These are phyloP conservation scores for Cataglyphis livida DNA, from an alignment of 2,888 invertebrate genomes.

Conservation along the genomic window DNA sequence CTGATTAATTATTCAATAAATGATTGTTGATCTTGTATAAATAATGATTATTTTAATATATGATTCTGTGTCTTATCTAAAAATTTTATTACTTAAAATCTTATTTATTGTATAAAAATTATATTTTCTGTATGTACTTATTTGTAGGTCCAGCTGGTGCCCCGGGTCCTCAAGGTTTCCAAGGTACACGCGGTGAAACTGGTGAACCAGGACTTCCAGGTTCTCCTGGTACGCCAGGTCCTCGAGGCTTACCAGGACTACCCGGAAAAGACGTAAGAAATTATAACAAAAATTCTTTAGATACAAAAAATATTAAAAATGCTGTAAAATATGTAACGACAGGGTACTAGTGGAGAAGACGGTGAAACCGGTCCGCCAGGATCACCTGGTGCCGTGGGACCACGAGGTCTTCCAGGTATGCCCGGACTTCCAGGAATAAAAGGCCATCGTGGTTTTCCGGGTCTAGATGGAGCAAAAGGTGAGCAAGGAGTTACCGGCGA, in stretches of 20 bases:
- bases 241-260: slow-evolving; percentile 90
- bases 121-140: background rate
- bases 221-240: slow-evolving; percentile 87
- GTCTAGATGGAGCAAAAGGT: slow-evolving; percentile 93
- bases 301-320: slow-evolving; percentile 2
- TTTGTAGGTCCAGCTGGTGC: slow-evolving; percentile 85
- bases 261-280: slow-evolving; percentile 92
- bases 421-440: slow-evolving; percentile 94
- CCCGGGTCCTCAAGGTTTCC: slow-evolving; percentile 93
- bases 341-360: slow-evolving; percentile 93
- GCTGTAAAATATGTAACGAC: background rate
- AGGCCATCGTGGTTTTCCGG: slow-evolving; percentile 93
- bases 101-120: background rate
- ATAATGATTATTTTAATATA: background rate
- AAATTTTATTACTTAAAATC: background rate
- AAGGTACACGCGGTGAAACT: slow-evolving; percentile 92
- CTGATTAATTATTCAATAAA: background rate
- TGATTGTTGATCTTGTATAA: background rate
- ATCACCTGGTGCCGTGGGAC: slow-evolving; percentile 90
- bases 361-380: slow-evolving; percentile 93
- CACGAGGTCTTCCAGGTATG: slow-evolving; percentile 91
- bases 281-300: background rate
- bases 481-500: slow-evolving; percentile 92
- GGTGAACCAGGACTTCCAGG: slow-evolving; percentile 92
- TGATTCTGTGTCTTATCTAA: slow-evolving; percentile 8